Base-by-base conservation (phyloP, 2,113 vertebrate genomes). In the Gallinago paraguaiae region DNA sequence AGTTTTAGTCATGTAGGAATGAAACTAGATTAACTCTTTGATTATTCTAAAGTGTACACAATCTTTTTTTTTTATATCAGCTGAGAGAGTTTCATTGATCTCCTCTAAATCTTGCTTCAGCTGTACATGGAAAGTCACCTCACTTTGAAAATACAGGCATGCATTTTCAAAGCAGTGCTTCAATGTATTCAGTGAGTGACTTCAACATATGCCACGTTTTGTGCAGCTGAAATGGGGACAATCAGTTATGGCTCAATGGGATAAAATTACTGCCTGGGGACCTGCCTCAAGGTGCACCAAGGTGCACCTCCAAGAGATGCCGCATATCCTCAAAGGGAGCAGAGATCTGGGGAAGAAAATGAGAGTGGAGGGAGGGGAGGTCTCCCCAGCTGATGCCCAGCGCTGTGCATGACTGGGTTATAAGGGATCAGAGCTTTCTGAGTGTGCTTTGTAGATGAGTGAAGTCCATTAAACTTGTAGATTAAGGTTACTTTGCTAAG, bases 1-100 rank as follows among this genome's bases (percentile, higher is more conserved):
- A 92, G 82, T 94, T 97, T 96, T 85, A 88, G 83, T 95, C 93
- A 71, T 48, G 28, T 75, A 97, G 69, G 90, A 97, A 92, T 78
- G 91, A 89, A 98, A 92, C 59, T 79, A 95, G 93, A 97, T 98
- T 93, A 98, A 97, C 92, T 95, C 96, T 97, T 98, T 97, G 96
- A 97, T 98, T 97, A 94, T 96, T 97, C 85, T 74, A 65, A 71
- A 88, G 51, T 79, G 63, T 90, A 96, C 93, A 97, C 89, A 88
- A 51, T 61, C 41, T 86, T 92, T 95, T 77, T 39, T 39, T 88
- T 92, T 88, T 82, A 31, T 75, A 60, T 94, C 68, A 72, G 17
- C 87, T 93, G 90, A 92, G 92, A 67, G 27, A 76, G 30, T 17
- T 90, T 94, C 75, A 79, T 56, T 97, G 85, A 93, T 96, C 53